Percentiles rank a stretch among this genome's conserved stretches.
These are phyloP conservation scores for Macrotis lagotis DNA, from an alignment of 2,113 vertebrate species.

Conservation along the genomic window DNA sequence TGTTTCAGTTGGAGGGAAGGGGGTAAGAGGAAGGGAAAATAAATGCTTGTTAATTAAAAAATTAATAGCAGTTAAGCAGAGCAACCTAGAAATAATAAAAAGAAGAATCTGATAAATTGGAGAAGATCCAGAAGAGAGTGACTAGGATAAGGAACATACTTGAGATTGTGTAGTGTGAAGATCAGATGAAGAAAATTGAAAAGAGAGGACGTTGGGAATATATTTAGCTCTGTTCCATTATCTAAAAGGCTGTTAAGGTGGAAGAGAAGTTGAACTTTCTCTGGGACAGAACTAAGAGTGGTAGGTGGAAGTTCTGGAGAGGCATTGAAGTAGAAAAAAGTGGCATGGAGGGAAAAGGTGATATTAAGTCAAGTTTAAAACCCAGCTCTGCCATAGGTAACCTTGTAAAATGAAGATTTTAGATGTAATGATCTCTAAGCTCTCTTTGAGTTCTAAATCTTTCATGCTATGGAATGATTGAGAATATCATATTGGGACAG, in stretches of 20 bases:
- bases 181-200: not conserved
- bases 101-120: not conserved
- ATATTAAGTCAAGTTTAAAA: not conserved
- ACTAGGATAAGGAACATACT: not conserved
- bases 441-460: not conserved
- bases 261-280: not conserved
- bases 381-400: not conserved
- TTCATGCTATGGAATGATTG: not conserved
- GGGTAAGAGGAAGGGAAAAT: not conserved
- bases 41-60: not conserved
- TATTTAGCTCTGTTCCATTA: not conserved
- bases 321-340: not conserved
- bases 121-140: not conserved
- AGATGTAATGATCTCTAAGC: not conserved
- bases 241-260: not conserved
- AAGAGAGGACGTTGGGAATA: not conserved
- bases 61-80: not conserved
- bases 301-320: not conserved
- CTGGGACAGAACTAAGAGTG: not conserved
- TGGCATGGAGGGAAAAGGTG: not conserved
- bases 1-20: not conserved
- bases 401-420: not conserved
- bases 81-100: not conserved
- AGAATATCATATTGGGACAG: too few species aligned
- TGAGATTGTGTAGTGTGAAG: not conserved